Evolutionary conservation across 2,113 vertebrate genomes (phyloP), one percentile per base, ranked within the genome.

Genomic region (Aphyosemion australe): DNA sequence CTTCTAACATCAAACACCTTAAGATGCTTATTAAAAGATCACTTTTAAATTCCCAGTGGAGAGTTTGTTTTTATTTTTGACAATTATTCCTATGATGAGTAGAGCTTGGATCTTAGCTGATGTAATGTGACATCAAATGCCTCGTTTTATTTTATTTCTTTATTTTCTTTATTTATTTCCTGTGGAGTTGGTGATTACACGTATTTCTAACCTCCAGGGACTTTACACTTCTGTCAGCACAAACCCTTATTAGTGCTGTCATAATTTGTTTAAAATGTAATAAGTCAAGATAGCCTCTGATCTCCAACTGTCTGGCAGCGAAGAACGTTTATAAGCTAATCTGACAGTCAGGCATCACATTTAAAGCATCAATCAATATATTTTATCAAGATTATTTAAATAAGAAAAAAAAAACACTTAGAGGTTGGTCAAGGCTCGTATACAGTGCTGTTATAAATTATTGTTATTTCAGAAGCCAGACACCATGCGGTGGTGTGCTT

Each of bases 241-340:
- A 69, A 75, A 65, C 72, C 70, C 53, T 56, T 65, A 55, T 67
- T 56, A 26, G 52, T 56, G 19, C 52, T 61, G 50, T 79, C 77
- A 74, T 62, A 43, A 69, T 72, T 70, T 16, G 20, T 83, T 83
- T 58, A 52, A 31, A 70, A 58, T 72, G 81, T 79, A 86, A 82
- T 86, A 82, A 78, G 71, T 74, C 71, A 82, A 48, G 16, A n/a
- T 64, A 51, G 51, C 60, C 71, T 68, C 71, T 73, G 73, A 76
- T 82, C 58, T 73, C 14, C 0, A 18, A 18, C 70, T 84, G 81
- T 78, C 83, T 63, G 50, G 55, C 57, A 16, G 53, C 12, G 52
- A 51, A 12, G 2, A 12, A 21, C 31, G 34, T 62, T 53, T 60
- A 70, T 51, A 65, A 63, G 46, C 45, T 57, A 37, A 55, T 57